Conservation (phyloP, 2,797 vertebrate genomes). For the Mormyrops boulengeri region DNA sequence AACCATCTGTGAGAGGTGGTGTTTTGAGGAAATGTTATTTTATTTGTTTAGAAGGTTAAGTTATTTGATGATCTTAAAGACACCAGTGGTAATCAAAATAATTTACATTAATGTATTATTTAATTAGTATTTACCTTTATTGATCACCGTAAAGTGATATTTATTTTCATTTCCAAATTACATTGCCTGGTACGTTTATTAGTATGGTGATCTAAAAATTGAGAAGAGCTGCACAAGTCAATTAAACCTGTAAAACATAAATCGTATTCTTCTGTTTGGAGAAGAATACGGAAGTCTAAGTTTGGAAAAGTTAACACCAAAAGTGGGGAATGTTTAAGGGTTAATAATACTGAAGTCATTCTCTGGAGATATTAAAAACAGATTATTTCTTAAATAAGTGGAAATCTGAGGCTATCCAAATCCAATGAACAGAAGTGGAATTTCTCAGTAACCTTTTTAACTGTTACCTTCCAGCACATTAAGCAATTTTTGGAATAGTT, state of each 20-base stretch:
- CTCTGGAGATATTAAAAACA: not conserved
- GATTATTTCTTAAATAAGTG: slow-evolving; percentile 5
- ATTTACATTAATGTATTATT: not conserved
- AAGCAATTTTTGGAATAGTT: slow-evolving; percentile 8
- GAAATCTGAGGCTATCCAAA: not conserved
- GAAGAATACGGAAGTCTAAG: no score
- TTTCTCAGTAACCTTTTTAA: slow-evolving; percentile 2
- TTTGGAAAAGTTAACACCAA: not conserved
- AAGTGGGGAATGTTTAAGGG: not conserved
- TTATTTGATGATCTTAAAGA: not conserved
- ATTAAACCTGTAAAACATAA: not conserved
- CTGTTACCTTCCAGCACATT: slow-evolving; percentile 8
- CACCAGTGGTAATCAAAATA: not conserved
- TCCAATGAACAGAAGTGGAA: not conserved
- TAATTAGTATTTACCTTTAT: not conserved
- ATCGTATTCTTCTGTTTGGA: not conserved
- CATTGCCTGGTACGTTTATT: not conserved
- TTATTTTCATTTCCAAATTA: not conserved
- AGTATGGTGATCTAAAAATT: not conserved
- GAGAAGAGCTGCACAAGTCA: not conserved
- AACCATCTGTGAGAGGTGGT: not conserved
- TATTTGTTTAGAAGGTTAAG: not conserved
- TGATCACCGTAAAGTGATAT: not conserved
- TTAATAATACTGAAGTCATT: not conserved
- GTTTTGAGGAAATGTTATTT: not conserved